These are phyloP conservation scores for Spea bombifrons DNA, from an alignment of 2,113 vertebrate species.

Conservation along the genomic window DNA sequence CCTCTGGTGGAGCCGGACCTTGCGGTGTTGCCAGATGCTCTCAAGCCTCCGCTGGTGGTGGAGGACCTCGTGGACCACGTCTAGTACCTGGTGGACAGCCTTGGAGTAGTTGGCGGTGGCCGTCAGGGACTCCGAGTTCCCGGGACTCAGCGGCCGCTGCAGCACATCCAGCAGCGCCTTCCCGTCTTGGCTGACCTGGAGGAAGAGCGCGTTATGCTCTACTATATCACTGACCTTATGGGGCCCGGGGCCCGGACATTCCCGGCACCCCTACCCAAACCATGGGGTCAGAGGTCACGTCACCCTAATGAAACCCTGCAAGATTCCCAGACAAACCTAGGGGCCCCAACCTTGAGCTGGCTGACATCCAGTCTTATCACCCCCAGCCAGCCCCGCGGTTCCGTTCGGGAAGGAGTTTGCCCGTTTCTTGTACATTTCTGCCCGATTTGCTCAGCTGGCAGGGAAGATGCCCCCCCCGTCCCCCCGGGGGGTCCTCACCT, in stretches of 20 bases:
- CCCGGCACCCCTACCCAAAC: no score
- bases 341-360: no score
- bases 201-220: slow-evolving; percentile 9
- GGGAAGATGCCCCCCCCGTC: neutral
- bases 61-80: slow-evolving; percentile 93
- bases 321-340: no score
- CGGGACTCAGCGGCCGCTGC: slow-evolving; percentile 90
- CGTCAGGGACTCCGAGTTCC: slow-evolving; percentile 92
- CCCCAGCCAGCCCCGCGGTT: no score
- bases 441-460: no score
- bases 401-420: no score
- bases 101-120: slow-evolving; percentile 98
- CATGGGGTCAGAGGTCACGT: no score
- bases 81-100: slow-evolving; percentile 94
- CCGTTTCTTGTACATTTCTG: no score
- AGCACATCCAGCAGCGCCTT: slow-evolving; percentile 93
- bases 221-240: no score
- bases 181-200: slow-evolving; percentile 94
- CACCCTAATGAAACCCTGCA: no score
- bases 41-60: slow-evolving; percentile 93
- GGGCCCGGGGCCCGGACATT: no score
- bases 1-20: slow-evolving; percentile 93
- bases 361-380: no score
- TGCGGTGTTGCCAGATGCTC: slow-evolving; percentile 96
- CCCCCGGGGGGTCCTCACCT: slow-evolving; percentile 75